A percentile compares a stretch with the other conserved stretches of the same genome.
Evolutionary conservation across 2,113 vertebrate genomes (phyloP).

Genomic region (Lamprotornis superbus): DNA sequence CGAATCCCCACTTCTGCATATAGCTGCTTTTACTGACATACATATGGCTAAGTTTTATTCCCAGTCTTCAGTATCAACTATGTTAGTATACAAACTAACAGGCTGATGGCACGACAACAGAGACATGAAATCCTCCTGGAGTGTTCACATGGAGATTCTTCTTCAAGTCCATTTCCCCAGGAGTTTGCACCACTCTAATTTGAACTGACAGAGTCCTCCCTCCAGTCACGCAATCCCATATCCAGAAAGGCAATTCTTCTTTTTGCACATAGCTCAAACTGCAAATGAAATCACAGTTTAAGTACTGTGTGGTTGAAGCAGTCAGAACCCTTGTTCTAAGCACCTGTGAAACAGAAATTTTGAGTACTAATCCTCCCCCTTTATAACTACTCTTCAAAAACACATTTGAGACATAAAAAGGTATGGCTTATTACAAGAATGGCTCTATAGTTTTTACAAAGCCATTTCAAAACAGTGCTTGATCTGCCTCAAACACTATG

Average conservation of each 20-base stretch:
- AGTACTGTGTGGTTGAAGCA: not conserved
- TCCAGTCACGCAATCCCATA: not conserved
- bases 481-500: not conserved
- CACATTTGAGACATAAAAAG: not conserved
- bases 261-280: not conserved
- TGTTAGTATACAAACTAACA: not conserved
- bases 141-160: accelerated
- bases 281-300: not conserved
- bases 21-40: not conserved
- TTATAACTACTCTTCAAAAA: not conserved
- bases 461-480: not conserved
- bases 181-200: not conserved
- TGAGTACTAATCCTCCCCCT: not conserved
- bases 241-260: not conserved
- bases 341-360: not conserved
- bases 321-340: not conserved
- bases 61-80: not conserved
- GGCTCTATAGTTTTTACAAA: not conserved
- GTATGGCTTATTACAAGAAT: not conserved
- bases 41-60: not conserved
- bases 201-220: not conserved
- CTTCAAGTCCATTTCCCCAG: not conserved
- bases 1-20: not conserved
- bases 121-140: not conserved
- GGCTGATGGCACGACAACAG: not conserved